These are phyloP conservation scores for Poeciliopsis infans DNA, from an alignment of 2,797 vertebrate genomes.

Conservation along the genomic window DNA sequence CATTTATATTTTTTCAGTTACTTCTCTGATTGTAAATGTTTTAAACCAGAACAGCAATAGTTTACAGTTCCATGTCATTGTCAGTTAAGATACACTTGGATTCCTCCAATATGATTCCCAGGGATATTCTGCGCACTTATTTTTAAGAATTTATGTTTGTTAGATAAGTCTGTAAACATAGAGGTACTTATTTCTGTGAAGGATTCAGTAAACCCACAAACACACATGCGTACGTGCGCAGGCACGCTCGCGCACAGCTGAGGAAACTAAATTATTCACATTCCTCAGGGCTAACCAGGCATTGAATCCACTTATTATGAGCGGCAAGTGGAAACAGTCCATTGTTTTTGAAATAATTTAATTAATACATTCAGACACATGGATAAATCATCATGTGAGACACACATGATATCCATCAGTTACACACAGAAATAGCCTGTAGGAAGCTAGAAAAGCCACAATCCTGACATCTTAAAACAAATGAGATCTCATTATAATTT, in stretches of 20 bases:
- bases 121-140: slow-evolving; percentile 8
- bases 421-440: slow-evolving; percentile 18
- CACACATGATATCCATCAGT: slow-evolving; percentile 16
- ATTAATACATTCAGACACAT: slow-evolving; percentile 47
- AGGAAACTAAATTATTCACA: slow-evolving; percentile 73
- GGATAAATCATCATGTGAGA: slow-evolving; percentile 40
- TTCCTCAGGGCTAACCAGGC: slow-evolving; percentile 65
- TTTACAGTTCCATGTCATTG: slow-evolving; percentile 1
- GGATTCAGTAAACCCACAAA: slow-evolving; percentile 17
- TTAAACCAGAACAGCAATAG: not conserved
- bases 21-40: not conserved
- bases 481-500: slow-evolving; percentile 8
- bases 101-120: not conserved
- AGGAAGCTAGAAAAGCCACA: not conserved
- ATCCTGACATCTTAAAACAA: slow-evolving; percentile 5
- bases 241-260: slow-evolving; percentile 12
- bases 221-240: not conserved
- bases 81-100: not conserved
- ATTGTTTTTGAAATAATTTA: slow-evolving; percentile 55
- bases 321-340: slow-evolving; percentile 50
- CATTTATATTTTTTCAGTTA: not conserved
- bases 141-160: slow-evolving; percentile 6
- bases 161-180: slow-evolving; percentile 11
- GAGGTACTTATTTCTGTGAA: slow-evolving; percentile 10
- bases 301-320: slow-evolving; percentile 74